These are phyloP conservation scores for Leptocoma aspasia DNA, from an alignment of 2,113 vertebrate species.

Conservation along the genomic window DNA sequence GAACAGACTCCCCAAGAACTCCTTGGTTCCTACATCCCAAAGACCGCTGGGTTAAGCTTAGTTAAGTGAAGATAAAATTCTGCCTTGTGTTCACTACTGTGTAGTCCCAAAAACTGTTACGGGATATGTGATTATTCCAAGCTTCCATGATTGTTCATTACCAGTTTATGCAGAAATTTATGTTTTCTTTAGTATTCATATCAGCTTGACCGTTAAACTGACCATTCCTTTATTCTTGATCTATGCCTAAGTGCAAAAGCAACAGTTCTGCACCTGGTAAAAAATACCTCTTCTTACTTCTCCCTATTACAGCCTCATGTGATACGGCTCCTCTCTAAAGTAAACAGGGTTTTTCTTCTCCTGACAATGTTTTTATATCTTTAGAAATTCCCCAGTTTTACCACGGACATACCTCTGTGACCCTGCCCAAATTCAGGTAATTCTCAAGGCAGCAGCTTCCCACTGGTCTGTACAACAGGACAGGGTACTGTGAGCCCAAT, in stretches of 20 bases:
- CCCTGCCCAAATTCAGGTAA: neutral
- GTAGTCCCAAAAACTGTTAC: neutral
- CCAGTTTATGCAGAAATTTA: neutral
- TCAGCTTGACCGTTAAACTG: neutral
- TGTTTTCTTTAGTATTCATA: neutral
- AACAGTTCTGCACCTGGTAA: neutral
- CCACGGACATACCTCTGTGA: neutral
- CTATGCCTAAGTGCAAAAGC: neutral
- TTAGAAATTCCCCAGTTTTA: neutral
- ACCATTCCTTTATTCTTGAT: neutral
- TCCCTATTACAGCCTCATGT: neutral
- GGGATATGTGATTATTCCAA: neutral
- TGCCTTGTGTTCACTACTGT: accelerated
- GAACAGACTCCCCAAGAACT: neutral
- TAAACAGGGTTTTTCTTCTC: neutral
- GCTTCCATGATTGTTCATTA: neutral
- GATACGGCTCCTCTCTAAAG: neutral
- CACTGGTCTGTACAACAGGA: neutral
- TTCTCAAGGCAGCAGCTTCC: neutral
- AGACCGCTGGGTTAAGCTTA: neutral
- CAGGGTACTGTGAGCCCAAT: neutral
- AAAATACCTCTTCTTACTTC: neutral
- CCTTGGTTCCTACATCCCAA: neutral
- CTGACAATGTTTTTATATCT: neutral
- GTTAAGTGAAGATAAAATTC: neutral